phyloP scores from a whole-genome alignment of 2,113 vertebrate genomes.

The Oxygymnocypris stewartii region DNA sequence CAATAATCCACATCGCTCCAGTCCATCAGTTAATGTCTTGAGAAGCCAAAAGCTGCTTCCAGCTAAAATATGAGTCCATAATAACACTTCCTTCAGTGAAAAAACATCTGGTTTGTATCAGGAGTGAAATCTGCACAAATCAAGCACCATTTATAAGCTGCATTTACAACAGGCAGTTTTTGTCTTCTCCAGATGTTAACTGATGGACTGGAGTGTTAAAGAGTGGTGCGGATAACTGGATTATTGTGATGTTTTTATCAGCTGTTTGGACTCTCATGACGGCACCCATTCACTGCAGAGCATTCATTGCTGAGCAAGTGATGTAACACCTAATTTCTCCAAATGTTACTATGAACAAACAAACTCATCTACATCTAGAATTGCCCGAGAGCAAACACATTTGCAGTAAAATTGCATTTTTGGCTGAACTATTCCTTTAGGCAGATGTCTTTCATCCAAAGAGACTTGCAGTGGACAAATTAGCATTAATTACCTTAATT shows the following conservation, averaged over 20 bases:
- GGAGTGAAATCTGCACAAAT: too few species aligned
- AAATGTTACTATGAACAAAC: not conserved
- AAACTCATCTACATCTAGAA: not conserved
- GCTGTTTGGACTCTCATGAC: not conserved
- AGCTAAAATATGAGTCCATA: not conserved
- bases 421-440: not conserved
- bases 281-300: not conserved
- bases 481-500: not conserved
- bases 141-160: too few species aligned
- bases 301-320: not conserved
- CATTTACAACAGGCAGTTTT: too few species aligned
- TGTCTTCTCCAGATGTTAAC: not conserved
- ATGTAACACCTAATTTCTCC: not conserved
- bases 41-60: not conserved
- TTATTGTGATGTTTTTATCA: not conserved
- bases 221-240: not conserved
- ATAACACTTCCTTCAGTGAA: not conserved
- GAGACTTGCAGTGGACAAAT: not conserved
- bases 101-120: too few species aligned
- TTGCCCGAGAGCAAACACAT: not conserved
- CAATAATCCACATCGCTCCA: not conserved
- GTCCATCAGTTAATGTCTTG: not conserved
- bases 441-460: constrained; percentile 5
- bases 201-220: not conserved
- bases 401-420: not conserved